Evolutionary conservation across 2,113 vertebrate genomes (phyloP).

Genomic region (Lagopus muta): DNA sequence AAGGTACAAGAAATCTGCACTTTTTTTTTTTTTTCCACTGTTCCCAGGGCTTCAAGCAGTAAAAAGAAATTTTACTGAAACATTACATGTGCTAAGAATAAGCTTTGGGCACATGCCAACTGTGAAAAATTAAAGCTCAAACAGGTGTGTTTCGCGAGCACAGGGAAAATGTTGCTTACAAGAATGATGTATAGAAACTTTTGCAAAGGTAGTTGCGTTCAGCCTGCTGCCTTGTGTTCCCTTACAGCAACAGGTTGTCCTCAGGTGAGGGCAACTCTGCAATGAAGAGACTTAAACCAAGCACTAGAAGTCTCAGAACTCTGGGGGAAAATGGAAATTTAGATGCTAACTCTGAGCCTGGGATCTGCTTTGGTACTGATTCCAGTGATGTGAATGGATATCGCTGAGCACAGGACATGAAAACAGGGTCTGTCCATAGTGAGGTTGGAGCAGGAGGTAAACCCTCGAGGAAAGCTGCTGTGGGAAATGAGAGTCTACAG

Average conservation of each 20-base stretch:
- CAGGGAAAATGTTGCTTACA: slow-evolving; percentile 18
- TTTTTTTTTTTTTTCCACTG: background rate
- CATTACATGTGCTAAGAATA: slow-evolving; percentile 16
- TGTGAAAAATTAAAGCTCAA: slow-evolving; percentile 32
- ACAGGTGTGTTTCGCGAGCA: slow-evolving; percentile 42
- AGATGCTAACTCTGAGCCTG: background rate
- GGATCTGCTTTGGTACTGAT: background rate
- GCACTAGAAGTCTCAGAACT: background rate
- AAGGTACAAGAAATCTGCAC: slow-evolving; percentile 5
- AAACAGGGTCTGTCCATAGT: background rate
- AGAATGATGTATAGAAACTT: slow-evolving; percentile 32
- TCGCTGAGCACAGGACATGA: background rate
- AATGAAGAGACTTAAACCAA: background rate
- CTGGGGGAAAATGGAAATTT: background rate
- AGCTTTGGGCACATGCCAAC: slow-evolving; percentile 29
- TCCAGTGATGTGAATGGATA: accelerated
- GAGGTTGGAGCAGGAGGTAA: accelerated
- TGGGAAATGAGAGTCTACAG: background rate
- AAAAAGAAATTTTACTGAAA: slow-evolving; percentile 48
- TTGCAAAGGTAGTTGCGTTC: background rate
- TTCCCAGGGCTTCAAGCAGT: slow-evolving; percentile 3
- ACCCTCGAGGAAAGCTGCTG: background rate
- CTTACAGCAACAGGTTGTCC: background rate
- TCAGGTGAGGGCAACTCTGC: background rate
- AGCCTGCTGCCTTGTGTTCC: background rate